These are phyloP conservation scores for Leptatherina wallacei DNA, from an alignment of 2,797 vertebrate species.

Conservation along the genomic window DNA sequence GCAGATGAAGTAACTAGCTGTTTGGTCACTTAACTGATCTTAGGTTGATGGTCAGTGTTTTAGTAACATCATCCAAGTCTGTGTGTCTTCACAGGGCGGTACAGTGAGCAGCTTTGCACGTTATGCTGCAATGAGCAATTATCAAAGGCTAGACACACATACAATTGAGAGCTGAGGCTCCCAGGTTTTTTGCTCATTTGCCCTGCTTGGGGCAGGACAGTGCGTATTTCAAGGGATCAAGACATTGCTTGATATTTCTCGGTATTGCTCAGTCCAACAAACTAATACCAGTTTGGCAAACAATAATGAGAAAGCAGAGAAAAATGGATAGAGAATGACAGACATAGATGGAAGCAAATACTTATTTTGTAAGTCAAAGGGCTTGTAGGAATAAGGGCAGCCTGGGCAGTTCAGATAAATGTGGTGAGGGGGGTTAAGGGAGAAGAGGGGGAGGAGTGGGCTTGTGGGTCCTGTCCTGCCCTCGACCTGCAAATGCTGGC, in stretches of 20 bases:
- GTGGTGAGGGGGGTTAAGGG: not conserved
- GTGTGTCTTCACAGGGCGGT: slow-evolving; percentile 64
- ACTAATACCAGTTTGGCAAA: slow-evolving; percentile 55
- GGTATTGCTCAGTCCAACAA: slow-evolving; percentile 36
- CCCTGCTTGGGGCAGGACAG: slow-evolving; percentile 40
- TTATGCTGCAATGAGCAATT: slow-evolving; percentile 81
- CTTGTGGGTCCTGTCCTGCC: slow-evolving; percentile 81
- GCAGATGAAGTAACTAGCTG: slow-evolving; percentile 34
- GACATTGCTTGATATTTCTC: slow-evolving; percentile 59
- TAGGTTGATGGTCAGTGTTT: slow-evolving; percentile 48
- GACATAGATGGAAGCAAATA: not conserved
- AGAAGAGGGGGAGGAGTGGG: slow-evolving; percentile 51
- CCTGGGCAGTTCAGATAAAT: slow-evolving; percentile 54
- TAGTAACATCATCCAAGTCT: slow-evolving; percentile 54
- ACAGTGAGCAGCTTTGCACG: slow-evolving; percentile 80
- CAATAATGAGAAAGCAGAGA: slow-evolving; percentile 29
- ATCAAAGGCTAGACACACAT: slow-evolving; percentile 78
- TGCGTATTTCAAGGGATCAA: slow-evolving; percentile 46
- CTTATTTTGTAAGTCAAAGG: slow-evolving; percentile 5
- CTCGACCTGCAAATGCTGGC: slow-evolving; percentile 84
- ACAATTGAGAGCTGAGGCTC: slow-evolving; percentile 70
- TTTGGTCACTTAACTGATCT: slow-evolving; percentile 39
- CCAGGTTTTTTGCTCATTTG: slow-evolving; percentile 58
- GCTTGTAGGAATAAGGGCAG: not conserved
- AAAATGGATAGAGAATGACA: slow-evolving; percentile 14